phyloP scores from a whole-genome alignment of 92 coral and sea anemone species.

The Diadumene lineata region DNA sequence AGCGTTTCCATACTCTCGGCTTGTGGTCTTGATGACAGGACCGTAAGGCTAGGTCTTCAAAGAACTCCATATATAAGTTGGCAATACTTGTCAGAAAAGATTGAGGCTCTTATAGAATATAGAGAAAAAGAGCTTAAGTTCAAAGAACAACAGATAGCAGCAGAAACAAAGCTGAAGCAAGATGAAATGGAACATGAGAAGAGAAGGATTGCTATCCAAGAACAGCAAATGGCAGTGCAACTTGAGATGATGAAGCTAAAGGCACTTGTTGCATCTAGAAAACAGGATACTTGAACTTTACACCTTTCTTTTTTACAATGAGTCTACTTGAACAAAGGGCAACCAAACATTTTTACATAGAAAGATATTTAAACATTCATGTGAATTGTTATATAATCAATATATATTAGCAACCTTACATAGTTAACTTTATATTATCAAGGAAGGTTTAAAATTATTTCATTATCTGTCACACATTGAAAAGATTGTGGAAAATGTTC shows the following conservation, averaged over 20 bases:
- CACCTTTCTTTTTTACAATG: neutral
- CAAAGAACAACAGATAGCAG: too few species aligned
- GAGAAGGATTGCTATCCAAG: conserved; percentile 54
- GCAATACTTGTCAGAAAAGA: conserved; percentile 55
- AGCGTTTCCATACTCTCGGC: too few species aligned
- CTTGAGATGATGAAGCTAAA: conserved; percentile 32
- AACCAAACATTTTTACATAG: too few species aligned
- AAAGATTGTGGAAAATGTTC: too few species aligned
- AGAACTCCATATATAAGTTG: too few species aligned
- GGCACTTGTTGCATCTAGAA: neutral
- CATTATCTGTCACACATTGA: too few species aligned
- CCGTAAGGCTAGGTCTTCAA: too few species aligned
- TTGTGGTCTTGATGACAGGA: too few species aligned
- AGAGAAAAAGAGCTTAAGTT: conserved; percentile 51
- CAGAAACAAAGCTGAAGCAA: too few species aligned
- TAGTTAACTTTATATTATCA: too few species aligned
- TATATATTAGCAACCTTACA: neutral
- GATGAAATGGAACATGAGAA: conserved; percentile 50
- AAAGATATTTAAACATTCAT: too few species aligned
- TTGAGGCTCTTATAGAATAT: conserved; percentile 34
- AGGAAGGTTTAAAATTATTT: too few species aligned
- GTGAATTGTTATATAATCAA: neutral
- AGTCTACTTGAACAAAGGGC: neutral
- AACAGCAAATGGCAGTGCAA: conserved; percentile 52
- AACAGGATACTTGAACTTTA: neutral